Percentiles rank a stretch among this genome's conserved stretches.
Evolutionary conservation across 2,888 invertebrate genomes (phyloP).

Genomic region (Drosophila imparisetae): DNA sequence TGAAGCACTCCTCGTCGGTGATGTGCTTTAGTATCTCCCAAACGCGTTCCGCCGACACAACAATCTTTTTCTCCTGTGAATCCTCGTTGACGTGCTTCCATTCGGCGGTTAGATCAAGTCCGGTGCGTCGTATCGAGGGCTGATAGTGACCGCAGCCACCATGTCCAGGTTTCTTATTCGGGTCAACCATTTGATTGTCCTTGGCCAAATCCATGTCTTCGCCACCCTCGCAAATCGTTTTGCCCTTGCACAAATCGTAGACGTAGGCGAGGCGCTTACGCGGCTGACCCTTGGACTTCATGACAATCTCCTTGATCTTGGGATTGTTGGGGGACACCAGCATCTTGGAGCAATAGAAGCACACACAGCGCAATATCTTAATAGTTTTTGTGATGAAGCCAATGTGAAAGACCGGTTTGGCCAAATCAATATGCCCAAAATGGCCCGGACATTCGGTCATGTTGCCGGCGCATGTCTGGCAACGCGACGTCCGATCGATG

Average conservation of each 20-base stretch:
- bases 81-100: conserved; percentile 99
- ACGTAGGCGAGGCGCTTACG: conserved; percentile 97
- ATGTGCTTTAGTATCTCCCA: conserved; percentile 98
- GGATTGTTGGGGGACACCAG: conserved; percentile 95
- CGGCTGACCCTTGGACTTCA: conserved; percentile 98
- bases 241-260: conserved; percentile 98
- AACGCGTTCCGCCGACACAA: conserved; percentile 96
- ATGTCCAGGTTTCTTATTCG: conserved; percentile 88
- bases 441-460: conserved; percentile 99
- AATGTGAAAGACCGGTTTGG: conserved; percentile 99
- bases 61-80: conserved; percentile 97
- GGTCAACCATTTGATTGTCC: conserved; percentile 87
- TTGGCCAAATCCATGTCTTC: conserved; percentile 98
- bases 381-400: conserved; percentile 99
- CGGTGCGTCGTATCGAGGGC: conserved; percentile 94
- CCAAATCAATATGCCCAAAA: conserved; percentile 99
- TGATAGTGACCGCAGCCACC: conserved; percentile 99
- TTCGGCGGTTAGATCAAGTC: conserved; percentile 97
- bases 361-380: conserved; percentile 98
- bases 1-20: conserved; percentile 97
- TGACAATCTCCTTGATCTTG: conserved; percentile 87
- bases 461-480: conserved; percentile 98
- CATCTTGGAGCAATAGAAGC: conserved; percentile 99
- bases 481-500: conserved; percentile 95
- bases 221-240: conserved; percentile 99